phyloP scores from a whole-genome alignment of 1,140 invertebrate species.

The Laupala kohalensis region DNA sequence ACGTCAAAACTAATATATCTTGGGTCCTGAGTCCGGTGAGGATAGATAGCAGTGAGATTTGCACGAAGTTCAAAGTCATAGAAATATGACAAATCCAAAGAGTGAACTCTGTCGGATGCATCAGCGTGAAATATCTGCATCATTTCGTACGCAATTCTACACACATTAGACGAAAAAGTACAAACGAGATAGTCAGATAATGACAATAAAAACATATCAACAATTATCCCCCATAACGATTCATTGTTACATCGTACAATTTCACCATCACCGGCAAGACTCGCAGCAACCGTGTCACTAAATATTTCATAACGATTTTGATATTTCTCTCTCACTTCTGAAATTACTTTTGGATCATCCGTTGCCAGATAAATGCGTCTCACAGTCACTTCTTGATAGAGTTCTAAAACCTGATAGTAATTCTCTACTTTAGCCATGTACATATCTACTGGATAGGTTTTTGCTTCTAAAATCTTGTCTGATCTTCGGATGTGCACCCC shows the following conservation, averaged over 20 bases:
- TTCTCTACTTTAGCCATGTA: too few species aligned
- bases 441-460: too few species aligned
- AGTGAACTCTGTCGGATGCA: slow-evolving; percentile 69
- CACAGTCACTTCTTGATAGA: too few species aligned
- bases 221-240: slow-evolving; percentile 78
- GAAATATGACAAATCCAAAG: slow-evolving; percentile 94
- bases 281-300: neutral
- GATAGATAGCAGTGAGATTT: slow-evolving; percentile 59
- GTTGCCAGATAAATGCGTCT: slow-evolving; percentile 55
- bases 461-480: too few species aligned
- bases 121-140: slow-evolving; percentile 85
- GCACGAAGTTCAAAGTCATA: slow-evolving; percentile 92
- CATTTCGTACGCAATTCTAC: slow-evolving; percentile 89
- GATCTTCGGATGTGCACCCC: too few species aligned
- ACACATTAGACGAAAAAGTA: slow-evolving; percentile 50
- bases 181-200: slow-evolving; percentile 29
- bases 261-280: neutral
- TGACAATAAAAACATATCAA: slow-evolving; percentile 81
- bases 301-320: slow-evolving; percentile 16
- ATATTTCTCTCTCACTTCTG: slow-evolving; percentile 29
- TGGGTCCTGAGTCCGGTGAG: slow-evolving; percentile 51
- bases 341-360: too few species aligned
- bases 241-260: slow-evolving; percentile 72
- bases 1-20: slow-evolving; percentile 59
- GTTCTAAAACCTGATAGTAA: too few species aligned